These are phyloP conservation scores for Bubo bubo DNA, from an alignment of 2,113 vertebrate genomes.

Conservation along the genomic window DNA sequence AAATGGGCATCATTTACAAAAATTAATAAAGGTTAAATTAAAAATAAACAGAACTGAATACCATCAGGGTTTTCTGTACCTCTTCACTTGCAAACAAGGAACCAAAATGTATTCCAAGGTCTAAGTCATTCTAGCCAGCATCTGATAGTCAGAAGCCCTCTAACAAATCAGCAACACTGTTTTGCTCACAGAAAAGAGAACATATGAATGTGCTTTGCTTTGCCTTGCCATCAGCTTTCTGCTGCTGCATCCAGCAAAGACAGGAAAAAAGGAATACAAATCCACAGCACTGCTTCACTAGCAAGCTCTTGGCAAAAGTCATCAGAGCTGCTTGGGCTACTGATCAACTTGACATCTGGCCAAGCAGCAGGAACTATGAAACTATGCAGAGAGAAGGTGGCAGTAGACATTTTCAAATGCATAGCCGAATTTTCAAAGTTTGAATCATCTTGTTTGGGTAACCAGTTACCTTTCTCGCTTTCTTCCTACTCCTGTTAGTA, in stretches of 20 bases:
- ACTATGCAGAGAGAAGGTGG: background rate
- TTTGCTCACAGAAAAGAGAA: background rate
- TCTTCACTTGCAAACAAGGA: background rate
- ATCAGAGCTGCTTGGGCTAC: background rate
- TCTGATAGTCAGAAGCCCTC: background rate
- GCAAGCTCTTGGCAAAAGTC: background rate
- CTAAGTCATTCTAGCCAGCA: background rate
- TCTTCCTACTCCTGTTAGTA: background rate
- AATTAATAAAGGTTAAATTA: background rate
- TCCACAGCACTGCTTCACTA: background rate
- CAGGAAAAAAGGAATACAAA: background rate
- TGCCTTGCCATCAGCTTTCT: background rate
- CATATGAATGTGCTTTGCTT: background rate
- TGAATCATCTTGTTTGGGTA: background rate
- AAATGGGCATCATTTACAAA: background rate
- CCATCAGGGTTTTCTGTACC: background rate
- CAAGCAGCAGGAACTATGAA: background rate
- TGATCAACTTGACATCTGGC: background rate
- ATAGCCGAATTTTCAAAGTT: background rate
- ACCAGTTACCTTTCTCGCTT: background rate
- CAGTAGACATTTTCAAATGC: background rate
- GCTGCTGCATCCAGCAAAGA: background rate
- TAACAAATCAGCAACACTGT: background rate
- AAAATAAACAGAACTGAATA: background rate
- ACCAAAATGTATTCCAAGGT: background rate